Evolutionary conservation across 1,140 invertebrate species (phyloP).

Genomic region (Zaprionus taronus): DNA sequence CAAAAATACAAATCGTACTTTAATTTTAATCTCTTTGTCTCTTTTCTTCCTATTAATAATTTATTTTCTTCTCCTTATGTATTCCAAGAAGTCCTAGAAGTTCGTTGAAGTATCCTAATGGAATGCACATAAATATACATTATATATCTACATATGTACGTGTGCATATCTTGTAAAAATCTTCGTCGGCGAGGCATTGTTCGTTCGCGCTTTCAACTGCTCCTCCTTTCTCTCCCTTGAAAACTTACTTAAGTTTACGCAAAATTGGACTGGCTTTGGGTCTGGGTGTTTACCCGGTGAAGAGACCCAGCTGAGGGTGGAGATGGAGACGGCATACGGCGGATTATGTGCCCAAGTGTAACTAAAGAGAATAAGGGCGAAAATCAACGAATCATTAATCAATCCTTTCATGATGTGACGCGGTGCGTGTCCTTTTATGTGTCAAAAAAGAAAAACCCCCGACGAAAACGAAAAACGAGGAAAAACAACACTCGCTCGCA

Average conservation of each 20-base stretch:
- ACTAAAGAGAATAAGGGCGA: conserved; percentile 84
- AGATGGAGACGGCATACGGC: conserved; percentile 56
- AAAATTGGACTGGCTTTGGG: conserved; percentile 49
- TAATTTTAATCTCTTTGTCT: not conserved
- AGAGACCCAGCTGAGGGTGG: conserved; percentile 42
- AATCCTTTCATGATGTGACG: conserved; percentile 84
- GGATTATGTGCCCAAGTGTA: conserved; percentile 84
- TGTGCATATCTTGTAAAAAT: conserved; percentile 1
- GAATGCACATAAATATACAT: conserved; percentile 12
- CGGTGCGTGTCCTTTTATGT: conserved; percentile 85
- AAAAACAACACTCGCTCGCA: conserved; percentile 64
- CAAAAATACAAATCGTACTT: too few species aligned
- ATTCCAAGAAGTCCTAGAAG: not conserved
- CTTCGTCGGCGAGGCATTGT: conserved; percentile 38
- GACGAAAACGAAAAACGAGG: conserved; percentile 50
- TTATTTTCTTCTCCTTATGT: not conserved
- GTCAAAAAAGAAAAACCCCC: conserved; percentile 68
- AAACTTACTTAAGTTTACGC: conserved; percentile 73
- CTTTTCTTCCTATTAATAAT: not conserved
- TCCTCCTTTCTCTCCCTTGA: conserved; percentile 31
- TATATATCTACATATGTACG: not conserved
- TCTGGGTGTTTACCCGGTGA: not conserved
- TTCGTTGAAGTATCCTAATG: conserved; percentile 22
- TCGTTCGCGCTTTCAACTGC: conserved; percentile 1
- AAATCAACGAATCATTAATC: conserved; percentile 85